Conservation (phyloP, 2,888 invertebrate genomes). For the Carterocephalus palaemon region DNA sequence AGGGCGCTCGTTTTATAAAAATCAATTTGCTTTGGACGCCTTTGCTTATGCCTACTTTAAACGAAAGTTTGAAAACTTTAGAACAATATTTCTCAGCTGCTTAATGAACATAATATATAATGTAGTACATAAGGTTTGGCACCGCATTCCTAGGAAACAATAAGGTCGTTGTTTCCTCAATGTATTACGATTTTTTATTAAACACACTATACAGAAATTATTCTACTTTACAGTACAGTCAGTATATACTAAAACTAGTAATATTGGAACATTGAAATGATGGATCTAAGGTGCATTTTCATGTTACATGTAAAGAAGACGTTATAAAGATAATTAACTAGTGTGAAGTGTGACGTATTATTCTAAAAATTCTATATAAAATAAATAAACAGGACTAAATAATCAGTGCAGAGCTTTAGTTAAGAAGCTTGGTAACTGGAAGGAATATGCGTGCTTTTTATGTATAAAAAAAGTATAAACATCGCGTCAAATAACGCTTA, state of each 20-base stretch:
- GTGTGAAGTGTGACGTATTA: too few relatives aligned
- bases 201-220: neutral
- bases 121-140: neutral
- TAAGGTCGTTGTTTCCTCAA: neutral
- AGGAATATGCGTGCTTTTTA: too few relatives aligned
- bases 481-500: too few relatives aligned
- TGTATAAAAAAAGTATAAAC: too few relatives aligned
- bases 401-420: neutral
- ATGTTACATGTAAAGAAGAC: neutral
- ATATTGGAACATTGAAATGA: neutral
- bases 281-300: neutral
- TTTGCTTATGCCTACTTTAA: too few relatives aligned
- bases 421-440: neutral
- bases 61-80: too few relatives aligned
- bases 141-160: neutral
- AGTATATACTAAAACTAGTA: neutral
- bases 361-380: too few relatives aligned
- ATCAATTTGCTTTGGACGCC: too few relatives aligned
- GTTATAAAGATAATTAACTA: too few relatives aligned
- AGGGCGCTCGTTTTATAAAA: too few relatives aligned
- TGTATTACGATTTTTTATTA: neutral
- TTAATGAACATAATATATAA: neutral
- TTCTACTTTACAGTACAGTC: neutral
- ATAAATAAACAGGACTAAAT: neutral
- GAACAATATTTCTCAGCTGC: too few relatives aligned